Base-by-base conservation (phyloP, 2,113 vertebrate species). In the Sus scrofa region DNA sequence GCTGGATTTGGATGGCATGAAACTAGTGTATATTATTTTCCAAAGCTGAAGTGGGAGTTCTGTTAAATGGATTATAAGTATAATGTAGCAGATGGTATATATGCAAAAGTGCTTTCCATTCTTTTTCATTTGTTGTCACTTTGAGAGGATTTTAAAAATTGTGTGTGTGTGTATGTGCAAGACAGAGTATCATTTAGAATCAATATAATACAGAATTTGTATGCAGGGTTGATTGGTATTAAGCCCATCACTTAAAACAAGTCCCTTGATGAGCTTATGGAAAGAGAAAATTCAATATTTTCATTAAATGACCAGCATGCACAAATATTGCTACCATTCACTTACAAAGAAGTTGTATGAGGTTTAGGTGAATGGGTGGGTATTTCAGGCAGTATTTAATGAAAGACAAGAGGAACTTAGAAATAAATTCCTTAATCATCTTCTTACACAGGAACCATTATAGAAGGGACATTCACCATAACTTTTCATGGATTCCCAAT, bases 201-300 rank as follows among this genome's bases (percentile, higher is more conserved):
- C 18, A 73, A 19, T 1, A 39, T 87, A 79, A 58, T 24, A 52
- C 1, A 68, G 4, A n/a, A 60, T 19, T 70, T 24, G 89, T 58
- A 82, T 32, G 10, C 7, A 44, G 12, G 0, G 8, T 1, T 90
- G 60, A 63, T 50, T 67, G 60, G 13, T 62, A 32, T 24, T 91
- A 13, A 91, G 3, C 1, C 30, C 7, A 62, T 79, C 6, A 18
- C 8, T 84, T 52, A 44, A 87, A 84, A 56, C 20, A 18, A 70
- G 26, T 86, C 22, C 44, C 19, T 37, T 14, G 1, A 10, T 68
- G 22, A 75, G 4, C 58, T 89, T 85, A 52, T 44, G 9, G 20
- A 83, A 96, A 96, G 3, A 44, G 16, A 91, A 94, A 87, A 68
- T 56, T 54, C 73, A 91, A n/a, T 62, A 37, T n/a, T 92, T 70